phyloP scores from a whole-genome alignment of 2,797 vertebrate species.

The Lacerta bilineata region DNA sequence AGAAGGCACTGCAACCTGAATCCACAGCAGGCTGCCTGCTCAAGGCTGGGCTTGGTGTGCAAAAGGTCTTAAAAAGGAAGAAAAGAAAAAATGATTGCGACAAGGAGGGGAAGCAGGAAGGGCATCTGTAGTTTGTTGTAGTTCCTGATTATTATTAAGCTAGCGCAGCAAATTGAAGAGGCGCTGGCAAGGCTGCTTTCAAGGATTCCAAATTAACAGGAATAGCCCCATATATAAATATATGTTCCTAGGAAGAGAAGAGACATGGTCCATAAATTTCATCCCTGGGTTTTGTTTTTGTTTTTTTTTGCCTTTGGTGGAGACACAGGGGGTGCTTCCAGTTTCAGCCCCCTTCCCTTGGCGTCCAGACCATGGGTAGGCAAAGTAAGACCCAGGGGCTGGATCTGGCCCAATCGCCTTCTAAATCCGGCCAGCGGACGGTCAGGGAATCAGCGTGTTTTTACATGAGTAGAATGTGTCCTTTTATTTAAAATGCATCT shows the following conservation, averaged over 20 bases:
- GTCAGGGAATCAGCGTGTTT: no score
- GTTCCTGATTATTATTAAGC: not conserved
- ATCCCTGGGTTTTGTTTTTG: not conserved
- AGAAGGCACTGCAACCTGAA: conserved; percentile 34
- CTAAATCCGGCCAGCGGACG: no score
- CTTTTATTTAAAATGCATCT: no score
- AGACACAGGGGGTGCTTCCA: not conserved
- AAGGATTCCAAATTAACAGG: not conserved
- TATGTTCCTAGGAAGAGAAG: no score
- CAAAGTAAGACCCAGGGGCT: no score
- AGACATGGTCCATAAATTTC: not conserved
- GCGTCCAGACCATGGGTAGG: no score
- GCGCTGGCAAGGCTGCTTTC: not conserved
- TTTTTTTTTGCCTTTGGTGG: not conserved
- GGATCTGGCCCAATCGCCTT: no score
- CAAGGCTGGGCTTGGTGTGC: not conserved
- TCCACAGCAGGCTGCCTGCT: conserved; percentile 20
- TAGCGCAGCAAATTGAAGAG: not conserved
- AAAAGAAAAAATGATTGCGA: not conserved
- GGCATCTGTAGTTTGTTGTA: not conserved
- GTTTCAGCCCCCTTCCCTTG: not conserved
- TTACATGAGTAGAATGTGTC: no score
- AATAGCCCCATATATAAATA: not conserved
- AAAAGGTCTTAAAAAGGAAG: conserved; percentile 35
- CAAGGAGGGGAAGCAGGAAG: not conserved